Conservation (phyloP, 1,140 invertebrate genomes). For the Drosophila tristis region DNA sequence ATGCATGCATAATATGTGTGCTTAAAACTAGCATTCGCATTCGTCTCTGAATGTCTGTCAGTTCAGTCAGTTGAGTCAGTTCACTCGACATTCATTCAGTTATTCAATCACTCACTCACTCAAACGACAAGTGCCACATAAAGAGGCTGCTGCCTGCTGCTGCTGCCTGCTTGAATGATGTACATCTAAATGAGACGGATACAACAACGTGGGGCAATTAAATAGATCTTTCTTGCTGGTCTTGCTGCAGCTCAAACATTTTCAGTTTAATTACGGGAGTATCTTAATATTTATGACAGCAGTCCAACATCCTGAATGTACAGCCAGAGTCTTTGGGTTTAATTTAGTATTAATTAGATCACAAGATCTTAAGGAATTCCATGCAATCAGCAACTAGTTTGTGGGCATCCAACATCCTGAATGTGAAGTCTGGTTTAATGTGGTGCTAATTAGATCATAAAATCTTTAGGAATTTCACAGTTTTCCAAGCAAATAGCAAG, state of each 20-base stretch:
- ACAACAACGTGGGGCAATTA: conserved; percentile 22
- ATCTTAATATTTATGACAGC: not conserved
- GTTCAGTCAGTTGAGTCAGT: conserved; percentile 43
- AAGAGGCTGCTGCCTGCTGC: conserved; percentile 13
- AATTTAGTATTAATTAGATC: too few species aligned
- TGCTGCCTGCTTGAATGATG: conserved; percentile 52
- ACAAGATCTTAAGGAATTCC: too few species aligned
- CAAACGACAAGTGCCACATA: conserved; percentile 13
- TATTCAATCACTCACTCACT: conserved; percentile 31
- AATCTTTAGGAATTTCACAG: too few species aligned
- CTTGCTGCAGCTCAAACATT: too few species aligned
- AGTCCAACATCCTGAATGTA: too few species aligned
- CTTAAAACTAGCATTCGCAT: conserved; percentile 43
- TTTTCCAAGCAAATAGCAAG: too few species aligned
- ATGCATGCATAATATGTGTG: conserved; percentile 73
- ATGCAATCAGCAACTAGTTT: too few species aligned
- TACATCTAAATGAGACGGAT: conserved; percentile 52
- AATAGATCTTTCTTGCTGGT: conserved; percentile 18
- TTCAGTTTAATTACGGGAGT: too few species aligned
- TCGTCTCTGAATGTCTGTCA: conserved; percentile 25
- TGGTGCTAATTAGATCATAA: too few species aligned
- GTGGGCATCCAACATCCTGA: too few species aligned
- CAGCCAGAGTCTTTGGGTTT: too few species aligned
- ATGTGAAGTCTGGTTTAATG: too few species aligned
- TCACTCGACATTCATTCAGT: conserved; percentile 13